A percentile compares a stretch with the other conserved stretches of the same genome.
phyloP scores from a whole-genome alignment of 2,888 invertebrate species.

The Epistrophella euchroma region DNA sequence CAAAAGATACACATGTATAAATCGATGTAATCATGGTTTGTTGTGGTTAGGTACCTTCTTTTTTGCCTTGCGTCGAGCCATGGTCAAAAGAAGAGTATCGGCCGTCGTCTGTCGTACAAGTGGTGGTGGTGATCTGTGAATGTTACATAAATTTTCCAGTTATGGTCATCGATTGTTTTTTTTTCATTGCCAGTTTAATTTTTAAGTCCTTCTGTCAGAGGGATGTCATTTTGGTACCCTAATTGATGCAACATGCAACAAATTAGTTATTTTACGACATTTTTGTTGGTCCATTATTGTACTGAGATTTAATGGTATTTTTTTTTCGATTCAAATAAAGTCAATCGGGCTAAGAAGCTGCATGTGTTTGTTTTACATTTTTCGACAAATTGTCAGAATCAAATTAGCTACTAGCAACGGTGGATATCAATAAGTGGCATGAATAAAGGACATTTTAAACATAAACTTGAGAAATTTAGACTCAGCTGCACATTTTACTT shows the following conservation, averaged over 20 bases:
- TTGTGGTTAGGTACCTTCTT: conserved; percentile 56
- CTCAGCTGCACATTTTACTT: no score
- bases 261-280: conserved; percentile 65
- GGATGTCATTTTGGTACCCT: conserved; percentile 64
- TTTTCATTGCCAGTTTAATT: conserved; percentile 6
- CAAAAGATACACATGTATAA: conserved; percentile 58
- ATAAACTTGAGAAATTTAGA: no score
- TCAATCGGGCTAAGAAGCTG: neutral
- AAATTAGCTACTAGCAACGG: no score
- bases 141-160: conserved; percentile 51
- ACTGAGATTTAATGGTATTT: neutral
- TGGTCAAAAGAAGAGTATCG: conserved; percentile 2
- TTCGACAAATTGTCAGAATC: no score
- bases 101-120: neutral
- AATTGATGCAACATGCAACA: conserved; percentile 74
- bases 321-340: neutral
- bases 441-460: no score
- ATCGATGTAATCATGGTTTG: conserved; percentile 65
- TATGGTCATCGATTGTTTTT: neutral
- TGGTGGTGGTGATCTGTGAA: conserved; percentile 34
- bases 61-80: conserved; percentile 13
- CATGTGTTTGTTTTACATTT: no score
- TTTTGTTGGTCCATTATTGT: conserved; percentile 35
- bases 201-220: conserved; percentile 59
- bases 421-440: no score